A percentile compares a stretch with the other conserved stretches of the same genome.
Conservation (phyloP, 2,113 vertebrate genomes). For the Siniperca chuatsi region DNA sequence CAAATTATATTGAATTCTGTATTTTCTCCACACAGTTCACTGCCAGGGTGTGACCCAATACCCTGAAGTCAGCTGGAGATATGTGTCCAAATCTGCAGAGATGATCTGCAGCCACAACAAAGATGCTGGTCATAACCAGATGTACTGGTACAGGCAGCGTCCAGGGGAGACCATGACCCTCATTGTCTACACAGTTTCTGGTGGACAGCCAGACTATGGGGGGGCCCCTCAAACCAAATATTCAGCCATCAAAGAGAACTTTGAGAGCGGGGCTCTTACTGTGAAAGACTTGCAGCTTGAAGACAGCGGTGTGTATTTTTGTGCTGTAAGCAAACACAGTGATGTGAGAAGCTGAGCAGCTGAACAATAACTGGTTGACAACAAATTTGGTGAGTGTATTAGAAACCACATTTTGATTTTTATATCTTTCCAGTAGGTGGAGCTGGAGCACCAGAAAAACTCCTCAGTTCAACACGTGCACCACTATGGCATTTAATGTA, state of each 20-base stretch:
- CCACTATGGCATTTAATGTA: not conserved
- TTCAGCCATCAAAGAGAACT: constrained; percentile 9
- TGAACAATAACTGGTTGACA: constrained; percentile 38
- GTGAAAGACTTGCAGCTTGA: constrained; percentile 49
- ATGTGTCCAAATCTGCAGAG: constrained; percentile 26
- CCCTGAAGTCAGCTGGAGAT: constrained; percentile 48
- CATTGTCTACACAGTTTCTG: constrained; percentile 23
- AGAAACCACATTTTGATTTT: not conserved
- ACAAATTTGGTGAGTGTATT: not conserved
- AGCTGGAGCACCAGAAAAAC: constrained; percentile 31
- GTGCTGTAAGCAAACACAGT: constrained; percentile 55
- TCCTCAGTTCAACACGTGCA: not conserved
- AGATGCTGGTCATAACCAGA: constrained; percentile 12
- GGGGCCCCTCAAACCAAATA: constrained; percentile 31
- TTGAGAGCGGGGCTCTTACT: not conserved
- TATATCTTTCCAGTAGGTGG: constrained; percentile 60
- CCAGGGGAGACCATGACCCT: constrained; percentile 48
- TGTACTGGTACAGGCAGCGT: constrained; percentile 66
- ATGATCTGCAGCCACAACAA: constrained; percentile 68
- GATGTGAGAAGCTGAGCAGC: constrained; percentile 19
- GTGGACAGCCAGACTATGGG: constrained; percentile 2
- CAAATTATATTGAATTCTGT: not conserved
- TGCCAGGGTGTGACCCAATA: constrained; percentile 59
- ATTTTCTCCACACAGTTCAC: constrained; percentile 21
- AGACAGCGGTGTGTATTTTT: constrained; percentile 60